phyloP scores from a whole-genome alignment of 2,888 invertebrate genomes.

The Amphipyra berbera region DNA sequence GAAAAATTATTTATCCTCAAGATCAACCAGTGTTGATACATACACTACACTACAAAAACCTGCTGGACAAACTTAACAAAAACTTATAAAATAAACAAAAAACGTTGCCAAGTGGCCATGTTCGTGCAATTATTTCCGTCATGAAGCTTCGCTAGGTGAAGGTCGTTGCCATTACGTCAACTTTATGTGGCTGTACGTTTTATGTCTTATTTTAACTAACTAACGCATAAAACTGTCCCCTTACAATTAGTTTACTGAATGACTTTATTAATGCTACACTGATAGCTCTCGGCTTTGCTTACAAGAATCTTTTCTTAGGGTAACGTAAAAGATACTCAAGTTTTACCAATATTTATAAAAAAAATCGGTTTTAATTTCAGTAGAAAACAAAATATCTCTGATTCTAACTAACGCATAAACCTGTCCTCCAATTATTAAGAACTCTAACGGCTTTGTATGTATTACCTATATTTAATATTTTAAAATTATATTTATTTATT shows the following conservation, averaged over 20 bases:
- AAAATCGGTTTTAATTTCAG: no score
- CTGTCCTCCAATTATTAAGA: no score
- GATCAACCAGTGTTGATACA: slow-evolving; percentile 1
- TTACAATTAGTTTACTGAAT: slow-evolving; percentile 15
- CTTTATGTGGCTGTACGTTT: slow-evolving; percentile 58
- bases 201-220: slow-evolving; percentile 53
- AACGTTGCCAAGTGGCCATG: slow-evolving; percentile 53
- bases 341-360: no score
- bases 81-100: slow-evolving; percentile 58
- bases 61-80: slow-evolving; percentile 18
- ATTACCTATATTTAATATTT: no score
- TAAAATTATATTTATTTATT: no score
- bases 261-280: slow-evolving; percentile 2
- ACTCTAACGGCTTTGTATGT: no score
- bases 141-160: slow-evolving; percentile 68
- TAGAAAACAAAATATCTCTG: no score
- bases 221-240: slow-evolving; percentile 34
- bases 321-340: no score
- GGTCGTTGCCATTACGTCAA: slow-evolving; percentile 70
- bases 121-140: slow-evolving; percentile 73
- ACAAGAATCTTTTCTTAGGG: neutral
- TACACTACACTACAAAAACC: slow-evolving; percentile 42
- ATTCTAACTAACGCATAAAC: no score
- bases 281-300: neutral
- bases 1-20: neutral